Base-by-base conservation (phyloP, 2,797 vertebrate species). In the Rhinatrema bivittatum region DNA sequence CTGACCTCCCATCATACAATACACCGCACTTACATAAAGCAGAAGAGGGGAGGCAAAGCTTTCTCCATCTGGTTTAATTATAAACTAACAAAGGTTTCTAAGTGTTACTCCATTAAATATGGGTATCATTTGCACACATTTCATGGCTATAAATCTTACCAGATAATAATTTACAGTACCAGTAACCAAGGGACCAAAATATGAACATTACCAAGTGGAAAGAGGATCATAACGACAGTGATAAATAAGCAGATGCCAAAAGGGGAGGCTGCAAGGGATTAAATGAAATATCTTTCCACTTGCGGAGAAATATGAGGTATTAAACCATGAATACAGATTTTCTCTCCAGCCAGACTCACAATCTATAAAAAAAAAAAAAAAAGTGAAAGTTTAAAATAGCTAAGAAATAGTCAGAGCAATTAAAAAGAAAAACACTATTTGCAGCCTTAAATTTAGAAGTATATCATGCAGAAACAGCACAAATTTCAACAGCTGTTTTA, bases 161-260 rank as follows among this genome's bases (percentile, higher is more conserved):
- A 42, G 44, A 62, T 56, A 56, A 54, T 60, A 64, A 60, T 65
- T 65, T 68, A 58, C 27, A 38, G 61, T 32, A 41, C 50, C 33
- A 36, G 21, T 41, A 68, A 66, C 38, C 33, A 53, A 42, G 33
- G 40, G 56, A 58, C 53, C 37, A 42, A 62, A 66, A 61, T 57
- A 65, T 35, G 38, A 70, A 52, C 22, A 39, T 16, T 50, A 30
- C 47, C 42, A 30, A 39, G 42, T 46, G 13, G 41, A 51, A 57
- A 62, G 48, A 10, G 1, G 22, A 57, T 56, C 45, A 60, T 46
- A 51, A 66, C 57, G 57, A 61, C 49, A 65, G 36, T 60, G 49
- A 72, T 55, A 69, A 72, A 77, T 62, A 60, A 68, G 59, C 15
- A 68, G 31, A 53, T 41, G 46, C 29, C 37, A 66, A 32, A 54